Evolutionary conservation across 2,888 invertebrate species (phyloP), one percentile per base, ranked within the genome.

Genomic region (Melanostoma scalare): DNA sequence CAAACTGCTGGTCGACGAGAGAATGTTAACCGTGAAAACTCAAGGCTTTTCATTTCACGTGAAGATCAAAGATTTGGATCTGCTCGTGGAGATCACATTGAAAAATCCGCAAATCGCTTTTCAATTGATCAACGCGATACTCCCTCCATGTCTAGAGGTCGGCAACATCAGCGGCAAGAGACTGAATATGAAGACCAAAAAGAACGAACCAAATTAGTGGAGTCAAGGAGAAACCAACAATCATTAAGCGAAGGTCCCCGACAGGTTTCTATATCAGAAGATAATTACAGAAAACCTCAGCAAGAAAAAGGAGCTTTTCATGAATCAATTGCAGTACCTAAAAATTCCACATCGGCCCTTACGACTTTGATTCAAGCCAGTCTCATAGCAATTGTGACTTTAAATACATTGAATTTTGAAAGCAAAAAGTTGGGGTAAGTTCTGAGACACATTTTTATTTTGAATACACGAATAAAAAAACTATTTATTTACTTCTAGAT

Each of bases 361-460:
- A 38, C 87, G 10, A 33, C 77, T n/a, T 30, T 86, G 2, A 79
- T 85, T 4, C 87, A 88, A 63, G 85, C 76, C 6, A 58, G 68
- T 10, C 42, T 88, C 3, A 60, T 88, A n/a, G 86, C 86, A 2
- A 69, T 86, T 46, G 67, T 87, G 10, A 36, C 86, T 9, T 58
- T 86, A 33, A 87, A 86, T 77, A 85, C 86, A 4, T 46, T 87
- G 0, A 81, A 61, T 58, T 77, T 77, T 3, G 84, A 86, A n/a
- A 73, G 69, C 4, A 31, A 53, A 6, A 75, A 86, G 9, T 67
- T 85, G 3, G 75, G 86, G 87, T 88, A 82, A 71, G 86, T 74
- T 36, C 8, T 1, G 2, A 0, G 2, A 6, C 20, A 6, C 6
- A 67, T 35, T 35, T 6, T 55, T 3, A 0, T 6, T 31, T 6